Evolutionary conservation across 2,113 vertebrate genomes (phyloP).

Genomic region (Geococcyx californianus): DNA sequence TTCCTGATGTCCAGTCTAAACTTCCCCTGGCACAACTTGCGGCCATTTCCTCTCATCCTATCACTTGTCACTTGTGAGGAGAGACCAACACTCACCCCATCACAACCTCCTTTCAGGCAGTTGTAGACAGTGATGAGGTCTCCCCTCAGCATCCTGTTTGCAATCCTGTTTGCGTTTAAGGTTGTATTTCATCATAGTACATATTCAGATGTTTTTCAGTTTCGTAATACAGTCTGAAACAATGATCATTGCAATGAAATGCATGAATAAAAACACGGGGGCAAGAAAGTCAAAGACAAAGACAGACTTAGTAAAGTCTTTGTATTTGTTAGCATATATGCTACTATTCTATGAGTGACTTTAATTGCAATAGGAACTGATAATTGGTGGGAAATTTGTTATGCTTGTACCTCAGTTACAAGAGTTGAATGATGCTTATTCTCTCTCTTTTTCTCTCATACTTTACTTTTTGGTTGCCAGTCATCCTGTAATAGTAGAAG

Average conservation of each 20-base stretch:
- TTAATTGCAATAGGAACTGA: background rate
- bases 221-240: background rate
- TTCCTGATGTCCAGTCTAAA: too few relatives aligned
- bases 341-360: background rate
- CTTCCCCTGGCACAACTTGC: too few relatives aligned
- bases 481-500: background rate
- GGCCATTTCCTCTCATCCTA: too few relatives aligned
- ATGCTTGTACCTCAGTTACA: background rate
- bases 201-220: background rate
- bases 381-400: background rate
- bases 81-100: too few relatives aligned
- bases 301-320: background rate
- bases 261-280: background rate
- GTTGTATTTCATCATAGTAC: background rate
- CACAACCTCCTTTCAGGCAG: too few relatives aligned
- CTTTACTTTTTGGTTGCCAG: background rate
- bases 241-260: background rate
- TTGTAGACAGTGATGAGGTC: too few relatives aligned
- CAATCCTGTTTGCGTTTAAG: background rate
- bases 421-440: background rate
- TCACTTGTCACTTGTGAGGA: too few relatives aligned
- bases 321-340: background rate
- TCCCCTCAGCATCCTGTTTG: too few relatives aligned
- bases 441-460: background rate
- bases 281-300: background rate